Evolutionary conservation across 2,888 invertebrate genomes (phyloP), one percentile per base, ranked within the genome.

Genomic region (Dinocampus coccinellae): DNA sequence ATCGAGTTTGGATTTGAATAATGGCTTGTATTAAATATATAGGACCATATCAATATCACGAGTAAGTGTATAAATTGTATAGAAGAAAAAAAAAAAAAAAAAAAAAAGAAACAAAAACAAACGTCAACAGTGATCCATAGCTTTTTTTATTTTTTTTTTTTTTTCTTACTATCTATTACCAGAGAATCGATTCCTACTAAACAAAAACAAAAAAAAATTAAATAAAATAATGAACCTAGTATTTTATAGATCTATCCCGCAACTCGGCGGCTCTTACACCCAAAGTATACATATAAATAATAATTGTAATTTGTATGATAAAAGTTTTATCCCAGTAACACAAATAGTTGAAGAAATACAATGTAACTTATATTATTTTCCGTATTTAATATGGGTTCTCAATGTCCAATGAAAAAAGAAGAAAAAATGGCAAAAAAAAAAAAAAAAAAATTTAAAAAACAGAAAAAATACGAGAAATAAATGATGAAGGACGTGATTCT

Each of bases 341-440:
- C 3, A 26, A 52, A 52, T 20, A 53, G 16, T 16, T 20, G 11
- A 22, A 79, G 78, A 80, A 77, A 33, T 76, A 78, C 70, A 80
- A 75, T 83, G 77, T 84, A 85, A 85, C 81, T 85, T 84, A 84
- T 84, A 85, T 85, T 84, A 82, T 83, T 82, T 81, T 76, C 79
- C 1, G 9, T 77, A 79, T 81, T 78, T 81, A 24, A 16, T 79
- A 83, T 83, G 80, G 80, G 81, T 80, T 74, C 75, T 79, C 78
- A 80, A 80, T 79, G 77, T 78, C 61, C 76, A 76, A 77, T 76
- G 77, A 78, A 78, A 76, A 77, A 76, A 77, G 29, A 29, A 29
- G 29, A 29, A 29, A 7, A 29, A 29, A 29, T 29, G 29, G n/a
- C n/a, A n/a, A n/a, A n/a, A n/a, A n/a, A n/a, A n/a, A n/a, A n/a